A percentile compares a stretch with the other conserved stretches of the same genome.
Conservation (phyloP, 2,113 vertebrate species). For the Columbina picui region DNA sequence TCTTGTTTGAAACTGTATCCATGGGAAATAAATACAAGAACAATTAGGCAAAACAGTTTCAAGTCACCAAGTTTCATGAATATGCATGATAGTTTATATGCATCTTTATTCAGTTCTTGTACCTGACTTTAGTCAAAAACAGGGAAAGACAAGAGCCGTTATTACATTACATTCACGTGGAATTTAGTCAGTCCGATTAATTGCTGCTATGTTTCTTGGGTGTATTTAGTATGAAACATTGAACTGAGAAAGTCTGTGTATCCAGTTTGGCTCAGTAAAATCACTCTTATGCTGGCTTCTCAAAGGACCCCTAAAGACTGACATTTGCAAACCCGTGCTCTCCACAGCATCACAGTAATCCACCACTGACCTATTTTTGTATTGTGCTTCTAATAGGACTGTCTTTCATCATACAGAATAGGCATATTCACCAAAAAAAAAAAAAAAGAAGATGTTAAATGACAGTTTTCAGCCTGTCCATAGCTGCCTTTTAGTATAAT, state of each 20-base stretch:
- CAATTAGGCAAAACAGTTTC: background rate
- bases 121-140: background rate
- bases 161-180: background rate
- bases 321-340: background rate
- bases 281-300: background rate
- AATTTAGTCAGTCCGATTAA: background rate
- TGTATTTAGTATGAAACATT: background rate
- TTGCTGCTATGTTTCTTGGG: background rate
- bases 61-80: background rate
- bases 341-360: background rate
- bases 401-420: background rate
- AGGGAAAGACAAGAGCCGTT: background rate
- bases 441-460: background rate
- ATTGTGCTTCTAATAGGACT: background rate
- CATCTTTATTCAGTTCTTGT: background rate
- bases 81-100: background rate
- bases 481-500: background rate
- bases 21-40: background rate
- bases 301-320: background rate
- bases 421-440: background rate
- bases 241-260: background rate
- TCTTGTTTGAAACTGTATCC: background rate
- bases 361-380: slow-evolving; percentile 12
- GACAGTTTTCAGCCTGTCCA: background rate
- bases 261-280: background rate